Evolutionary conservation across 2,888 invertebrate species (phyloP).

Genomic region (Cerceris ruficornis): DNA sequence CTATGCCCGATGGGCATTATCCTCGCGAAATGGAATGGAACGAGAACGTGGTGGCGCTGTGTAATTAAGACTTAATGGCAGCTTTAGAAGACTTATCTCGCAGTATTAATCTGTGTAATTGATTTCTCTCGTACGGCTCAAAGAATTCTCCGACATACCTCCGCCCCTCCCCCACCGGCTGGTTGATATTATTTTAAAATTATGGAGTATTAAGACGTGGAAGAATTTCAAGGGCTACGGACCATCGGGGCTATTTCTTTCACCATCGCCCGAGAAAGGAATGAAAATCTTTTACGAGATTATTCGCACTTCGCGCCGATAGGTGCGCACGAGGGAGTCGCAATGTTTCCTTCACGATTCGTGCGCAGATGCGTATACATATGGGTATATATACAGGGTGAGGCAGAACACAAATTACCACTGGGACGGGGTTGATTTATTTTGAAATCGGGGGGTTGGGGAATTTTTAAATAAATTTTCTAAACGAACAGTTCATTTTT

Average conservation of each 20-base stretch:
- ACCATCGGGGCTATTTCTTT: background rate
- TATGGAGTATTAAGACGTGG: background rate
- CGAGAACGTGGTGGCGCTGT: slow-evolving; percentile 28
- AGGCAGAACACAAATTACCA: too few relatives aligned
- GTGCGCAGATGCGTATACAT: too few relatives aligned
- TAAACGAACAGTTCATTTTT: too few relatives aligned
- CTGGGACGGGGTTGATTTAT: too few relatives aligned
- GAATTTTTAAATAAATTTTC: too few relatives aligned
- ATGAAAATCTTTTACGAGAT: slow-evolving; percentile 15
- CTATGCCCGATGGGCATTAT: slow-evolving; percentile 39
- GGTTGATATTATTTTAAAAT: slow-evolving; percentile 2
- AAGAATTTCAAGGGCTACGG: background rate
- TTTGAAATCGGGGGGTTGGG: too few relatives aligned
- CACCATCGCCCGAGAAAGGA: background rate
- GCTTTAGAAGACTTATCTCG: slow-evolving; percentile 47
- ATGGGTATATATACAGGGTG: too few relatives aligned
- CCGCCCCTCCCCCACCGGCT: slow-evolving; percentile 20
- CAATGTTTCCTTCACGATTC: background rate
- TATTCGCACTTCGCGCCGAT: background rate
- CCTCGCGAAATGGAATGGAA: slow-evolving; percentile 29
- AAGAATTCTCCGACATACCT: background rate
- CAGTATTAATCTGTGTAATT: slow-evolving; percentile 52
- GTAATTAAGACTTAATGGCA: slow-evolving; percentile 60
- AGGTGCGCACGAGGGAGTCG: background rate
- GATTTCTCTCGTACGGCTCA: slow-evolving; percentile 37